Evolutionary conservation across 2,797 vertebrate genomes (phyloP).

Genomic region (Molothrus aeneus): DNA sequence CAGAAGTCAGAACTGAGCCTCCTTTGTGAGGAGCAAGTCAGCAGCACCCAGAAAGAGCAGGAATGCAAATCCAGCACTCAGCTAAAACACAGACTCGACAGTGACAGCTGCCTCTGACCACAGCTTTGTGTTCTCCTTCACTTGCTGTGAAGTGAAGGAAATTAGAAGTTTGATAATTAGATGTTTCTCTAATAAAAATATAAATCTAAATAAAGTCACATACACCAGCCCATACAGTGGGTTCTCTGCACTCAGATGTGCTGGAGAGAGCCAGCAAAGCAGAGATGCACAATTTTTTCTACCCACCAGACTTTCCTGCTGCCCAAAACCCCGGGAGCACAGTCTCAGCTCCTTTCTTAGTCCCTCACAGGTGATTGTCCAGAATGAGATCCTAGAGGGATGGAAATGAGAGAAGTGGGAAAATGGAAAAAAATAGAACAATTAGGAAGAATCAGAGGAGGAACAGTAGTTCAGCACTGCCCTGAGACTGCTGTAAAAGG

Average conservation of each 20-base stretch:
- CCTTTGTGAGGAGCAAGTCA: background rate
- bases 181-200: background rate
- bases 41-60: background rate
- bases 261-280: background rate
- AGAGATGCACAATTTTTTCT: background rate
- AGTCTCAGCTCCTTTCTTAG: background rate
- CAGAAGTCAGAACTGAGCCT: background rate
- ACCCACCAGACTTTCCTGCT: background rate
- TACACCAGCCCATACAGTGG: rapidly evolving
- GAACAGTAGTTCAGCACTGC: background rate
- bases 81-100: background rate
- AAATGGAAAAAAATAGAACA: background rate
- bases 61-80: background rate
- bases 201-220: background rate
- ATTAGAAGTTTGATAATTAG: background rate
- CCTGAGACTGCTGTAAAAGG: background rate
- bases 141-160: background rate
- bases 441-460: background rate
- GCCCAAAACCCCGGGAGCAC: background rate
- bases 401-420: background rate
- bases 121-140: background rate
- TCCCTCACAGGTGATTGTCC: background rate
- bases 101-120: background rate
- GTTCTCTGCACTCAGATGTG: rapidly evolving
- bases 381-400: background rate